Evolutionary conservation across 35 echinoderm and acorn worm species (phyloP).

Genomic region (Lytechinus pictus): DNA sequence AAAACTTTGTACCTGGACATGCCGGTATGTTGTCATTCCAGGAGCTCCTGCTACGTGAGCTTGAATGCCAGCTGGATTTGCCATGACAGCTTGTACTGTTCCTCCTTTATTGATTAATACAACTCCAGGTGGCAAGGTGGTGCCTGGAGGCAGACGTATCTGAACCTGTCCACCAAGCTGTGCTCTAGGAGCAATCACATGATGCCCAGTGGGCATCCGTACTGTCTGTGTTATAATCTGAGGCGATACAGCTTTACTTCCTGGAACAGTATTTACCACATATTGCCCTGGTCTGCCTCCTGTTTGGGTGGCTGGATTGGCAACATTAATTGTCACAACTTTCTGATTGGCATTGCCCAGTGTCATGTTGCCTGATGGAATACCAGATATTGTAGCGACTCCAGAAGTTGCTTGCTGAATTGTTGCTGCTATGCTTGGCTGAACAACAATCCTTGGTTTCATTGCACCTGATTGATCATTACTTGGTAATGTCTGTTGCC

Average conservation of each 20-base stretch:
- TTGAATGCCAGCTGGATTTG: slow-evolving; percentile 44
- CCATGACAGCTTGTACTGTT: slow-evolving; percentile 81
- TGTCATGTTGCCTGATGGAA: neutral
- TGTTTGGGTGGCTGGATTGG: slow-evolving; percentile 63
- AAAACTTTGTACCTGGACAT: slow-evolving; percentile 68
- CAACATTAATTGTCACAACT: slow-evolving; percentile 80
- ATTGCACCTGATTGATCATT: slow-evolving; percentile 53
- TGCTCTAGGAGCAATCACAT: slow-evolving; percentile 87
- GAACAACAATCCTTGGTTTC: slow-evolving; percentile 49
- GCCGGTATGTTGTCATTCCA: slow-evolving; percentile 57
- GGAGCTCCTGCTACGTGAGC: slow-evolving; percentile 39
- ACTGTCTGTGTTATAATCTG: slow-evolving; percentile 74
- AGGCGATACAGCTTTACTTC: slow-evolving; percentile 60
- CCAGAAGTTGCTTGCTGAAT: slow-evolving; percentile 45
- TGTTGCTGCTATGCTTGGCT: slow-evolving; percentile 45
- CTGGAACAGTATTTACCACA: slow-evolving; percentile 50
- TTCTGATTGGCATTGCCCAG: slow-evolving; percentile 57
- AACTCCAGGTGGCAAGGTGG: slow-evolving; percentile 86
- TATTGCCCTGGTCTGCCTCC: slow-evolving; percentile 57
- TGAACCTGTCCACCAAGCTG: slow-evolving; percentile 76
- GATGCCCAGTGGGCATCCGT: slow-evolving; percentile 70
- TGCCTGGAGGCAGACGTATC: slow-evolving; percentile 77
- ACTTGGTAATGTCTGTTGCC: slow-evolving; percentile 33
- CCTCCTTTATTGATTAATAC: slow-evolving; percentile 95
- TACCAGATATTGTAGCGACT: neutral